Percentiles rank a stretch among this genome's conserved stretches.
Conservation (phyloP, 2,888 invertebrate genomes). For the Siphonodentalium dalli region DNA sequence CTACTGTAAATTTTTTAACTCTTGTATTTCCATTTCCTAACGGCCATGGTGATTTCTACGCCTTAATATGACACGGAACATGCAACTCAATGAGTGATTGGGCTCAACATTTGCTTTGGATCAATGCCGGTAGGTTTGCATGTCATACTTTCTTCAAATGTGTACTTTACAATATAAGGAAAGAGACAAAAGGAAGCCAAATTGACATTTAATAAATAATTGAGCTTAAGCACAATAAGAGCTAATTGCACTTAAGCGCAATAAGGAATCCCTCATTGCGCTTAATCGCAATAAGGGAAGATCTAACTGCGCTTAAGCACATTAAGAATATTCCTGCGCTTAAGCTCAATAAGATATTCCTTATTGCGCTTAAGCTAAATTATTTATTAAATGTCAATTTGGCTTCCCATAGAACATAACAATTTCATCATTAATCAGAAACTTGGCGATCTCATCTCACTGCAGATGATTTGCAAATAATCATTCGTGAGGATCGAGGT, state of each 20-base stretch:
- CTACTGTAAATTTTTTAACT: slow-evolving; percentile 27
- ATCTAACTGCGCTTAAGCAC: no score
- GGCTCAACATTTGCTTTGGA: slow-evolving; percentile 20
- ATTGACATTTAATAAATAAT: no score
- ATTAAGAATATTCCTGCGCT: no score
- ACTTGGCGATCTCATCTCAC: slow-evolving; percentile 31
- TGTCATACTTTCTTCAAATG: slow-evolving; percentile 31
- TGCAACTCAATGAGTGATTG: slow-evolving; percentile 14
- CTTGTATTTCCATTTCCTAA: slow-evolving; percentile 35
- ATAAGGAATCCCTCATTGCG: no score
- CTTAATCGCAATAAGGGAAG: no score
- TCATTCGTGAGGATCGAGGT: slow-evolving; percentile 21
- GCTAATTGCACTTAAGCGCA: no score
- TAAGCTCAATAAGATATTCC: no score
- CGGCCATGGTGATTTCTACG: slow-evolving; percentile 32
- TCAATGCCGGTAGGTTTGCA: slow-evolving; percentile 25
- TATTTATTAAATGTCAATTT: no score
- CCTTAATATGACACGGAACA: slow-evolving; percentile 3
- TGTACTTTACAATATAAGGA: slow-evolving; percentile 32
- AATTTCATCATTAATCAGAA: slow-evolving; percentile 31
- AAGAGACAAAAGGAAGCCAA: slow-evolving; percentile 27
- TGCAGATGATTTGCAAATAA: slow-evolving; percentile 23
- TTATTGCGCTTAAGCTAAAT: no score
- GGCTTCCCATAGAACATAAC: slow-evolving; percentile 26
- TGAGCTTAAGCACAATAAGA: no score